Base-by-base conservation (phyloP, 2,797 vertebrate genomes). In the Garrulus glandarius region DNA sequence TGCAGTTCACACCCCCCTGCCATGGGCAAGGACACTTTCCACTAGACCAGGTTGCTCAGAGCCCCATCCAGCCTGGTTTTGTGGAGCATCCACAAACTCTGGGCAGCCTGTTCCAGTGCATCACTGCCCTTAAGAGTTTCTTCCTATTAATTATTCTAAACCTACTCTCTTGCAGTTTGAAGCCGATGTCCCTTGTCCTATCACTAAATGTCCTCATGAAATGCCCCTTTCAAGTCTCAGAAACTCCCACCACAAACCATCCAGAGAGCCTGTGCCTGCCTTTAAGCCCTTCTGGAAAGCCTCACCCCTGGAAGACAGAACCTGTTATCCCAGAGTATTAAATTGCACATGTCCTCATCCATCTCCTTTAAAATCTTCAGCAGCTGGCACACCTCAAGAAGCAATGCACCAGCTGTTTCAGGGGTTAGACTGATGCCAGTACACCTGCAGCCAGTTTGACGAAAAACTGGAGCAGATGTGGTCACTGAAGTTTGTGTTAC, bases 121-220 rank as follows among this genome's bases (percentile, higher is more conserved):
- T 13, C 34, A 41, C 13, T 22, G 10, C 34, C 30, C 13, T 39
- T 16, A 57, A 29, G 11, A 52, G 41, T 71, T 64, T 46, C 14
- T 39, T 52, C 27, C 55, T 27, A 26, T n/a, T 12, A 57, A n/a
- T 49, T 71, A 46, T 23, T 53, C 34, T 47, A 55, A 37, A 29
- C 14, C 27, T 36, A 18, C 11, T 65, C 19, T 43, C 22, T 11
- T 29, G 10, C 22, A 53, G 30, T 47, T 41, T n/a, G 39, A 71
- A 78, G 39, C 14, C 6, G 17, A 11, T 84, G 5, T 3, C 19
- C 30, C 19, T 36, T 47, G 34, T 43, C 67, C 30, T 23, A 11
- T 21, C 60, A 60, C 24, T 36, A 36, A 6, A 15, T 0, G 0
- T 3, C 27, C 9, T 67, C 15, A 10, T 36, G 15, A 43, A 78